Percentiles rank a stretch among this genome's conserved stretches.
phyloP scores from a whole-genome alignment of 2,888 invertebrate genomes.

The Dryobota labecula region DNA sequence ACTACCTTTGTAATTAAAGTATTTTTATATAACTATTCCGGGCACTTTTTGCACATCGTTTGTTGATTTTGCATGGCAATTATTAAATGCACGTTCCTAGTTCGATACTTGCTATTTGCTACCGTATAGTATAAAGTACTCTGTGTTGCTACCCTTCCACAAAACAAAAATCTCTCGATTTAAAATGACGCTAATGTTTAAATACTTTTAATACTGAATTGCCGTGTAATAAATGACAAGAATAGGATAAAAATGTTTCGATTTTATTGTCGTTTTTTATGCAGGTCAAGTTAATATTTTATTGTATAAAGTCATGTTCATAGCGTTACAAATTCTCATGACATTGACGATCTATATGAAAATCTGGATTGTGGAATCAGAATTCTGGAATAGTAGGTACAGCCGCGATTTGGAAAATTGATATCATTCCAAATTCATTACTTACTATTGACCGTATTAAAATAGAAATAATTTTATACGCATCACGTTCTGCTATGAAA shows the following conservation, averaged over 20 bases:
- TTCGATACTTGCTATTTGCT: background rate
- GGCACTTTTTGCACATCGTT: conserved; percentile 18
- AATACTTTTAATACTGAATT: background rate
- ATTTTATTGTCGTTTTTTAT: no score
- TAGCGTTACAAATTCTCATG: no score
- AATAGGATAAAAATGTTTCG: background rate
- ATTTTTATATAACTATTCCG: conserved; percentile 7
- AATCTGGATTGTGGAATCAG: background rate
- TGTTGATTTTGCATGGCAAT: conserved; percentile 22
- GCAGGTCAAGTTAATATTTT: no score
- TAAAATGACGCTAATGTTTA: background rate
- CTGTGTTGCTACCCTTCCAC: background rate
- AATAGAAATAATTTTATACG: conserved; percentile 42
- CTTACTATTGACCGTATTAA: conserved; percentile 40
- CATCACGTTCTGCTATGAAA: conserved; percentile 56
- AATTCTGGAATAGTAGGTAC: background rate
- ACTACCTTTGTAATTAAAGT: background rate
- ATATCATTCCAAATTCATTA: background rate
- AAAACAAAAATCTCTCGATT: background rate
- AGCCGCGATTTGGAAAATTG: background rate
- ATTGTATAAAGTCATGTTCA: no score
- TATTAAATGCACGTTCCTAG: conserved; percentile 8
- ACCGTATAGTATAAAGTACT: no score
- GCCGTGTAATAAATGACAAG: background rate
- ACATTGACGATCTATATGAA: no score